Base-by-base conservation (phyloP, 2,113 vertebrate species). In the Ciconia stormi region DNA sequence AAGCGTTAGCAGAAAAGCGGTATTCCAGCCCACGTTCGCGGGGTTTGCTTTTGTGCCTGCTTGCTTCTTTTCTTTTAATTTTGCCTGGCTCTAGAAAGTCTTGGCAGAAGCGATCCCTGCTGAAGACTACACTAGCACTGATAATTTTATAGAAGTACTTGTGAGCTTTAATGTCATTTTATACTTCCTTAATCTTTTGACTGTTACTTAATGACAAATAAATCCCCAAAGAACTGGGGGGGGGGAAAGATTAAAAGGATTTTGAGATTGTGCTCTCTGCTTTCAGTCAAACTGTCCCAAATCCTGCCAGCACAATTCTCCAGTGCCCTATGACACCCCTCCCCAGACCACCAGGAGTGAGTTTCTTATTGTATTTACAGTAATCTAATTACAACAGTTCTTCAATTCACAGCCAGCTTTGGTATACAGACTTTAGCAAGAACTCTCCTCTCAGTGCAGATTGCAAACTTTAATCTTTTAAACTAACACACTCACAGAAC, bases 341-440 rank as follows among this genome's bases (percentile, higher is more conserved):
- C 85, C 93, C 80, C 93, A 96, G 99, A 99, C 99, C 99, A 99
- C 98, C 98, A 98, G 97, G 97, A 97, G 98, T 98, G 98, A 90
- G 98, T 97, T 98, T 98, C 98, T 99, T 98, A 98, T 98, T 98
- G 97, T 98, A 98, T 98, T 98, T 98, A 99, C 98, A 98, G 98
- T 99, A 98, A 99, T 99, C 98, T 98, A 98, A 99, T 99, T 99
- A 99, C 97, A 97, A 88, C 95, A 65, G 95, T 93, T 96, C 95
- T 94, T 98, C 96, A 97, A 98, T 98, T 96, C 95, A 95, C 93
- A 95, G 96, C 93, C 97, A 95, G 97, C 97, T 97, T 98, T 98
- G 93, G 96, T 97, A 97, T 97, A 98, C 97, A 84, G 96, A 95
- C 94, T 97, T 98, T 84, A 91, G 93, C 79, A 90, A 96, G 95